Evolutionary conservation across 1,140 invertebrate genomes (phyloP), one percentile per base, ranked within the genome.

Genomic region (Psix sp.): DNA sequence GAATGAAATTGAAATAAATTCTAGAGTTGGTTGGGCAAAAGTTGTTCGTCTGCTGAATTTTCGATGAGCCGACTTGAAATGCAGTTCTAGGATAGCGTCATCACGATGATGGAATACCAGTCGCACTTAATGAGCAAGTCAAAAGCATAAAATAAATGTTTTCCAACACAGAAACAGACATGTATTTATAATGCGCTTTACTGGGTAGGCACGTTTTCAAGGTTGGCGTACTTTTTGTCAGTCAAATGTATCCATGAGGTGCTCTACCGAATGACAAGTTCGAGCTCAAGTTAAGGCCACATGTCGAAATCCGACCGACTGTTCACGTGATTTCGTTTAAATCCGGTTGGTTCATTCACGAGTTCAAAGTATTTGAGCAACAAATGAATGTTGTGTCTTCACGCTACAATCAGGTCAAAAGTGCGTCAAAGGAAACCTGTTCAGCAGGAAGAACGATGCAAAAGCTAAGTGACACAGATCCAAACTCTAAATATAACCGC

Each of bases 31-130:
- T n/a, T 7, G 21, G 21, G 5, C n/a, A 43, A 35, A 45, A 43
- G 21, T 29, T 39, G 10, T 3, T 20, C 33, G 13, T 0, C 14
- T 49, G 18, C 45, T 33, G 38, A 62, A 62, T 62, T 39, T 21
- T 13, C 6, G 42, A 56, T 48, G 42, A 66, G 49, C 24, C 21
- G 11, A 54, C 33, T 66, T 56, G 40, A 56, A 66, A 66, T 66
- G 62, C 43, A 56, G 43, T 51, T 49, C 45, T 57, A 33, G 14
- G 11, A 67, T 60, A 56, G 33, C 66, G 66, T 70, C 56, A 60
- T 70, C 40, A 16, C 56, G 46, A 60, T 54, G 48, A 70, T 48
- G 48, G 66, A 60, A 70, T 54, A 60, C 46, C 29, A 54, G 40
- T 40, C 48, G 48, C 18, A 29, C 11, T 59, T 54, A 60, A 60